A percentile compares a stretch with the other conserved stretches of the same genome.
Conservation (phyloP, 2,797 vertebrate species). For the Anniella stebbinsi region DNA sequence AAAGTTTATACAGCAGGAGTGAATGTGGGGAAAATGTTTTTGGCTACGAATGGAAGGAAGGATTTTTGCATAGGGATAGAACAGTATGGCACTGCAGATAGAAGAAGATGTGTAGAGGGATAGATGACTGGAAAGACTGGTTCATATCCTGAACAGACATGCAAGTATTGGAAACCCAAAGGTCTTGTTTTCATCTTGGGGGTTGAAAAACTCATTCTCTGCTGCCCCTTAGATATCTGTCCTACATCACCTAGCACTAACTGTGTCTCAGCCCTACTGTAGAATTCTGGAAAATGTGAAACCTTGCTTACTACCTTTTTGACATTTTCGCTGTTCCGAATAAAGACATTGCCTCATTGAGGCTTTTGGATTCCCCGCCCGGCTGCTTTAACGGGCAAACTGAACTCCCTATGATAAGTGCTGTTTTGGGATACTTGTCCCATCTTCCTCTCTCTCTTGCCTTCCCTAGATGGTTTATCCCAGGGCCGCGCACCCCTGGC, state of each 20-base stretch:
- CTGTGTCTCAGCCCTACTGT: background rate
- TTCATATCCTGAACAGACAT: too few relatives aligned
- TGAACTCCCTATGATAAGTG: background rate
- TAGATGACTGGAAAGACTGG: too few relatives aligned
- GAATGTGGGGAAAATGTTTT: background rate
- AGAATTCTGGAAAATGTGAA: background rate
- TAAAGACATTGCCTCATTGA: background rate
- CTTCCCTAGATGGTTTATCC: slow-evolving; percentile 76
- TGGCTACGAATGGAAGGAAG: slow-evolving; percentile 19
- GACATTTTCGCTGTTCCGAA: background rate
- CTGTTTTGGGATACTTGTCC: background rate
- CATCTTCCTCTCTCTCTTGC: background rate
- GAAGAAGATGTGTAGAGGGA: slow-evolving; percentile 53
- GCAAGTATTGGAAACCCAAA: background rate
- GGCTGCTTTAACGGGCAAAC: background rate
- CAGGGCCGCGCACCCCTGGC: slow-evolving; percentile 85
- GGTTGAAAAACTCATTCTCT: background rate
- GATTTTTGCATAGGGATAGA: slow-evolving; percentile 23
- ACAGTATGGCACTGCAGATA: background rate
- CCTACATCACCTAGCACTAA: background rate
- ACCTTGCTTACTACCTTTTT: too few relatives aligned
- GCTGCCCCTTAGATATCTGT: background rate
- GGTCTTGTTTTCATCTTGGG: background rate
- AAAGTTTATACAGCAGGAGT: background rate
- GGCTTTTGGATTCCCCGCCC: background rate